A percentile compares a stretch with the other conserved stretches of the same genome.
These are phyloP conservation scores for Cygnus atratus DNA, from an alignment of 2,113 vertebrate genomes.

Conservation along the genomic window DNA sequence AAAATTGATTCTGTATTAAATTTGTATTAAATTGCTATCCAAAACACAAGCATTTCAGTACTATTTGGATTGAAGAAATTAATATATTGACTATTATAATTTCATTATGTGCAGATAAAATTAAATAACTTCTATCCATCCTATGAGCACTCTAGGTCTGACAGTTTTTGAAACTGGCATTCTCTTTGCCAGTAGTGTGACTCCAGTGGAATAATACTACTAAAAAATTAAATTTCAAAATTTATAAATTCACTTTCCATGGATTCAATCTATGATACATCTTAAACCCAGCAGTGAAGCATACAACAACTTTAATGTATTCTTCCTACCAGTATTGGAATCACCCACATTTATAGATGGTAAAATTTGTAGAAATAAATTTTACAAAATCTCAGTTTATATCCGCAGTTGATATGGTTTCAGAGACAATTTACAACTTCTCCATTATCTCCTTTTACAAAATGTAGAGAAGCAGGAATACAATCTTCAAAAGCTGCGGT, in stretches of 20 bases:
- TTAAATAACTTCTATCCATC: conserved; percentile 21
- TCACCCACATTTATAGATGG: background rate
- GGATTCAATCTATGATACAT: background rate
- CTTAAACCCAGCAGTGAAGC: background rate
- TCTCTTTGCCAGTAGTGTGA: conserved; percentile 32
- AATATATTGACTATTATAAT: background rate
- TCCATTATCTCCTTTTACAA: background rate
- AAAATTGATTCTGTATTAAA: background rate
- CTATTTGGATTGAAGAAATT: background rate
- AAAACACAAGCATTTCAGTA: background rate
- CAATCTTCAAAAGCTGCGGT: background rate
- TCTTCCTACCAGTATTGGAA: background rate
- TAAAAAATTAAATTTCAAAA: background rate
- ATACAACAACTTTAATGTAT: background rate
- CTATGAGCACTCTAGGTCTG: background rate
- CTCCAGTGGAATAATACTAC: conserved; percentile 46
- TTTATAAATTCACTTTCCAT: background rate
- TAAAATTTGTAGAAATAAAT: background rate
- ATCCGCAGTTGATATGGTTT: background rate
- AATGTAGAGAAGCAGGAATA: background rate
- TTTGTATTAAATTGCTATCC: background rate
- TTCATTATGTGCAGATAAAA: background rate
- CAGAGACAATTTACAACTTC: background rate
- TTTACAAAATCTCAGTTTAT: background rate
- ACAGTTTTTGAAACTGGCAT: conserved; percentile 49